Base-by-base conservation (phyloP, 1,140 invertebrate species). In the Lutraria rhynchaena region DNA sequence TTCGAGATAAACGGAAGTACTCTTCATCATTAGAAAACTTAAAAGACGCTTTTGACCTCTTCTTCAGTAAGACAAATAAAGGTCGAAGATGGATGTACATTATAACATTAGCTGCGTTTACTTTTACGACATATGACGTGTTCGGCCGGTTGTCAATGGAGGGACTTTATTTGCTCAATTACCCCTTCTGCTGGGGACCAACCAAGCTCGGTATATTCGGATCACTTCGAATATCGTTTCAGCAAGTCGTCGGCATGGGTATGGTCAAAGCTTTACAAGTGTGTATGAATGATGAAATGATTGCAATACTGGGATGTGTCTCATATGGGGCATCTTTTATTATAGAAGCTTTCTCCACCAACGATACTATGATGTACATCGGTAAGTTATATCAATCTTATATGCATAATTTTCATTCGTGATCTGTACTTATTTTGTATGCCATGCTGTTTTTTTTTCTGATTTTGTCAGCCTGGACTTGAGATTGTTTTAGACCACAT, bases 31-130 rank as follows among this genome's bases (percentile, higher is more conserved):
- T 76, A 63, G 57, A 76, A 49, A 61, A 76, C 41, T 58, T 76
- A 29, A 76, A 46, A 41, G 73, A 76, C 22, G 22, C 73, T 19
- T 17, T 22, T 29, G 58, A 37, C 35, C 27, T 76, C 4, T 76
- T 27, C 27, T 46, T 61, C 9, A 49, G 58, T 35, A 61, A 49
- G 33, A 35, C 33, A 24, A 63, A 76, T 24, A 1, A 55, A 29
- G 73, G 73, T 19, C n/a, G 46, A 13, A 17, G 73, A 31, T 76
- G 73, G 73, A 76, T 76, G 73, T 63, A 76, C 29, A 49, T 61
- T 3, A 29, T 63, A 7, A 33, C 44, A 31, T 31, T 76, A 11
- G 15, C 51, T n/a, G 58, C 46, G 11, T 76, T 76, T 35, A 24
- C 58, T 1, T 53, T 76, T 7, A 76, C 73, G 4, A 46, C 29